A percentile compares a stretch with the other conserved stretches of the same genome.
Evolutionary conservation across 2,888 invertebrate species (phyloP).

Genomic region (Lasius platythorax): DNA sequence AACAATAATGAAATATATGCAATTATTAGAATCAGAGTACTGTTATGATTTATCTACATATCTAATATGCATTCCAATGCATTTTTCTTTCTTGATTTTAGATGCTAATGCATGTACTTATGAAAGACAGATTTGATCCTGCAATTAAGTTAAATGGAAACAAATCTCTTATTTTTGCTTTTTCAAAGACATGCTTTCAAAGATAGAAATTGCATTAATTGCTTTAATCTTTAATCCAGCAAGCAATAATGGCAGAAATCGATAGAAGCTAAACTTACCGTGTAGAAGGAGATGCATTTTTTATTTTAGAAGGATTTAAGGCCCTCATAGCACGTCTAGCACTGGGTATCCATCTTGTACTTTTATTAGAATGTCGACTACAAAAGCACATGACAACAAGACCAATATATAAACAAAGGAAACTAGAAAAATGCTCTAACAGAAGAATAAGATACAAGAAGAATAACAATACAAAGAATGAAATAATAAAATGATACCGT

Average conservation of each 20-base stretch:
- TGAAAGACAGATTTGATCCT: not conserved
- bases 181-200: not conserved
- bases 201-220: not conserved
- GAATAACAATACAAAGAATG: slow-evolving; percentile 13
- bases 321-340: slow-evolving; percentile 77
- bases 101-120: not conserved
- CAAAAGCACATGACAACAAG: slow-evolving; percentile 74
- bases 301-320: slow-evolving; percentile 60
- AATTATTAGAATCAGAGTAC: slow-evolving; percentile 2
- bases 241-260: not conserved
- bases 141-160: slow-evolving; percentile 3
- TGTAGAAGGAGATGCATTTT: slow-evolving; percentile 61
- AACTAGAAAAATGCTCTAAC: slow-evolving; percentile 25
- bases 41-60: not conserved
- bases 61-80: not conserved
- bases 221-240: not conserved
- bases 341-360: slow-evolving; percentile 75
- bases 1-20: not conserved
- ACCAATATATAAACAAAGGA: slow-evolving; percentile 59
- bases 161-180: not conserved
- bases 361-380: slow-evolving; percentile 79
- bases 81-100: slow-evolving; percentile 17
- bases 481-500: slow-evolving; percentile 12
- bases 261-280: slow-evolving; percentile 70
- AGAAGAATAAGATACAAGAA: not conserved